A percentile compares a stretch with the other conserved stretches of the same genome.
phyloP scores from a whole-genome alignment of 1,140 invertebrate species.

The Drosophila bocki region DNA sequence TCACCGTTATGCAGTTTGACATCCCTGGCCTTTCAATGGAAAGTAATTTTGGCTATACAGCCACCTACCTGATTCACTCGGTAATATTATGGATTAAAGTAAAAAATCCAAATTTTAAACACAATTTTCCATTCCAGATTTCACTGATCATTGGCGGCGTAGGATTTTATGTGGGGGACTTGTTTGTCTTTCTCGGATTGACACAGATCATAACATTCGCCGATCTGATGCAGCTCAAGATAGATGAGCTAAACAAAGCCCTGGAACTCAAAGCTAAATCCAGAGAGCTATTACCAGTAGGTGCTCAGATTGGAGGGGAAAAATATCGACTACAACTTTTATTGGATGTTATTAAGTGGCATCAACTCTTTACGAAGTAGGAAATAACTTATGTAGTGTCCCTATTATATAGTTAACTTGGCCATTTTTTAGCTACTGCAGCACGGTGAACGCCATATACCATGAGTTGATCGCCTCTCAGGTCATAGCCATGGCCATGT shows the following conservation, averaged over 20 bases:
- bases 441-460: constrained; percentile 39
- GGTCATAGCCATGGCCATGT: constrained; percentile 50
- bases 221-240: constrained; percentile 49
- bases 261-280: constrained; percentile 20
- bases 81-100: neutral
- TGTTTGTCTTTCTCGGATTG: constrained; percentile 44
- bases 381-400: neutral
- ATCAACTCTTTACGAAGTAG: constrained; percentile 58
- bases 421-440: constrained; percentile 41
- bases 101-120: too few species aligned
- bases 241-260: constrained; percentile 21
- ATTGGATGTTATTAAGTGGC: constrained; percentile 64
- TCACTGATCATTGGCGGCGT: constrained; percentile 31
- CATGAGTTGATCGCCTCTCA: constrained; percentile 52
- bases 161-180: constrained; percentile 58
- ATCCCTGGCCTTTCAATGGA: constrained; percentile 51
- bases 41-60: constrained; percentile 14
- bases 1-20: constrained; percentile 46
- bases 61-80: constrained; percentile 50
- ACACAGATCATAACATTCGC: constrained; percentile 52
- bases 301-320: neutral
- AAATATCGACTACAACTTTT: constrained; percentile 8
- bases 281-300: neutral
- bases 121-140: neutral
- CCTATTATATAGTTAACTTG: neutral